Evolutionary conservation across 1,140 invertebrate genomes (phyloP).

Genomic region (Drosophila pseudoobscura): DNA sequence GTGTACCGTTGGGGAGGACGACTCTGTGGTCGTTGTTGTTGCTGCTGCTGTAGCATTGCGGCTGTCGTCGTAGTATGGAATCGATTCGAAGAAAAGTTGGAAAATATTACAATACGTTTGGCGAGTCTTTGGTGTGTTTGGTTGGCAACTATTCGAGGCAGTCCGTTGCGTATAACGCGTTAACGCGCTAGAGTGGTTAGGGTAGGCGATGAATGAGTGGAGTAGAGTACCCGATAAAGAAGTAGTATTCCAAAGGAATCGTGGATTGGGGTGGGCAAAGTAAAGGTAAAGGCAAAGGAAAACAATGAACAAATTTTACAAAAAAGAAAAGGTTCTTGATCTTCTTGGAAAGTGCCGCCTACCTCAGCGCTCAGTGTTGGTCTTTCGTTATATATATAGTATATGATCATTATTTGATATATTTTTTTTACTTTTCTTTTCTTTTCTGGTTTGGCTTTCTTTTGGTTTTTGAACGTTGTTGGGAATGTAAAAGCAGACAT

Average conservation of each 20-base stretch:
- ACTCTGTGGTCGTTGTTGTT: slow-evolving; percentile 35
- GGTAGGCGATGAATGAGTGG: not conserved
- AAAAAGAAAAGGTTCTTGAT: slow-evolving; percentile 42
- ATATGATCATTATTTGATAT: slow-evolving; percentile 2
- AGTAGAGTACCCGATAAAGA: slow-evolving; percentile 20
- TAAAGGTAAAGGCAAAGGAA: slow-evolving; percentile 23
- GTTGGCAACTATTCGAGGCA: slow-evolving; percentile 2
- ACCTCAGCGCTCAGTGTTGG: slow-evolving; percentile 54
- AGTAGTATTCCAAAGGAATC: not conserved
- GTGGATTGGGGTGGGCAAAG: not conserved
- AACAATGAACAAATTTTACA: slow-evolving; percentile 16
- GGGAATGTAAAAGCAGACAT: slow-evolving; percentile 74
- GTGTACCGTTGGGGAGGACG: slow-evolving; percentile 43
- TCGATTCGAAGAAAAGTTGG: slow-evolving; percentile 72
- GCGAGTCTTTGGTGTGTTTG: slow-evolving; percentile 1
- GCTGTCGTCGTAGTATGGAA: slow-evolving; percentile 64
- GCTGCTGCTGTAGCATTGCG: slow-evolving; percentile 38
- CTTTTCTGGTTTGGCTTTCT: slow-evolving; percentile 25
- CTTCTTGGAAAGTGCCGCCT: slow-evolving; percentile 47
- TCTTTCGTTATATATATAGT: slow-evolving; percentile 32
- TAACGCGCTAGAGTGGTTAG: no score
- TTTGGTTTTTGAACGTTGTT: slow-evolving; percentile 60
- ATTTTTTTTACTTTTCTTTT: slow-evolving; percentile 10
- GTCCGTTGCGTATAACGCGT: no score
- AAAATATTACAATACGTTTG: slow-evolving; percentile 68